These are phyloP conservation scores for Eidolon dupreanum DNA, from an alignment of 2,797 vertebrate species.

Conservation along the genomic window DNA sequence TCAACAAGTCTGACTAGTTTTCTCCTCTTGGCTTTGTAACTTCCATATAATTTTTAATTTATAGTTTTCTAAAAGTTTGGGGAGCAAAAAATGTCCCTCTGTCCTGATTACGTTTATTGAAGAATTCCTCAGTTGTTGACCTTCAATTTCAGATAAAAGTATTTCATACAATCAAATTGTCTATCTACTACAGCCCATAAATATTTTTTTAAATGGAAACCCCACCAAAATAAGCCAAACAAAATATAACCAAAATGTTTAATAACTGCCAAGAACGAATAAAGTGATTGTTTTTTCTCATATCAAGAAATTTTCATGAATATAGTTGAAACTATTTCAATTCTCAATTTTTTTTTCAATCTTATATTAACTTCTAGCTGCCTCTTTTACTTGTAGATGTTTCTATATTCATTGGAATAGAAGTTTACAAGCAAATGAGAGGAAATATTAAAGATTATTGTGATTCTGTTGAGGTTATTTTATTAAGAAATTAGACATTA, in stretches of 20 bases:
- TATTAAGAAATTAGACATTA: not conserved
- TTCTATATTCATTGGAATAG: not conserved
- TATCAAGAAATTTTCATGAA: not conserved
- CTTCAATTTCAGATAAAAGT: not conserved
- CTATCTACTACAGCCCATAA: not conserved
- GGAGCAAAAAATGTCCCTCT: not conserved
- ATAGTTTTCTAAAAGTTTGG: not conserved
- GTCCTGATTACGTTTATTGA: not conserved
- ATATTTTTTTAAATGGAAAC: not conserved
- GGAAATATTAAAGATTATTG: not conserved
- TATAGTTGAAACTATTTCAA: not conserved
- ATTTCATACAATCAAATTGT: not conserved
- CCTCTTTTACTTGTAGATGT: not conserved
- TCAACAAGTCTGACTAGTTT: not conserved
- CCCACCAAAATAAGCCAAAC: not conserved
- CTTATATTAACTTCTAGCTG: not conserved
- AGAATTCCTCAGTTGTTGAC: not conserved
- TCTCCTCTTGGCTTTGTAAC: not conserved
- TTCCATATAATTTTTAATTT: not conserved
- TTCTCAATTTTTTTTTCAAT: not conserved
- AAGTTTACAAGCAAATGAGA: not conserved
- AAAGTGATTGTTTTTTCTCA: not conserved
- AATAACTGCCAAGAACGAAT: not conserved
- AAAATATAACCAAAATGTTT: not conserved
- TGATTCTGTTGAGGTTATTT: not conserved